Conservation (phyloP, 2,113 vertebrate genomes). For the Oostethus manadensis region DNA sequence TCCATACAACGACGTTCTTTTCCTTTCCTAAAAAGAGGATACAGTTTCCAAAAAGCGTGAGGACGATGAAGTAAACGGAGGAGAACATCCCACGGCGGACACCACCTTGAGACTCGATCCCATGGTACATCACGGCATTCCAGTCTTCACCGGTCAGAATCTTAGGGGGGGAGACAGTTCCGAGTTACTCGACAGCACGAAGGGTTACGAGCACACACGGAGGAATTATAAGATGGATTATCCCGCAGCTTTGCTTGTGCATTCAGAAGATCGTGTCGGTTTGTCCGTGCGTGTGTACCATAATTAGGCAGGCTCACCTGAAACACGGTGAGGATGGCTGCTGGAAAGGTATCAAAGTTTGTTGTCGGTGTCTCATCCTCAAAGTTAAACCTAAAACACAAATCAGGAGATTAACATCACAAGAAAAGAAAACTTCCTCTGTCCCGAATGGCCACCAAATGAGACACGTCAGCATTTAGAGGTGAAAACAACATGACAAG, state of each 20-base stretch:
- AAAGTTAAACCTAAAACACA: conserved; percentile 88
- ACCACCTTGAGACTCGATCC: conserved; percentile 91
- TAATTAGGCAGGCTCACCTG: conserved; percentile 71
- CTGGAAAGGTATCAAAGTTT: conserved; percentile 94
- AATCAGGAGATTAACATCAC: conserved; percentile 12
- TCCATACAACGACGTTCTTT: not conserved
- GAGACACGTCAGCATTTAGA: too few relatives aligned
- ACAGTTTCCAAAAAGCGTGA: conserved; percentile 98
- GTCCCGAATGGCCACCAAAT: too few relatives aligned
- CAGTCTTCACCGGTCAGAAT: conserved; percentile 97
- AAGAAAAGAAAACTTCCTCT: not conserved
- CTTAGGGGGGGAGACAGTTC: conserved; percentile 58
- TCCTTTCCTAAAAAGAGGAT: conserved; percentile 73
- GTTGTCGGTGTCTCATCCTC: conserved; percentile 89
- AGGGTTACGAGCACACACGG: conserved; percentile 34
- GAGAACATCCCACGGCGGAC: conserved; percentile 92
- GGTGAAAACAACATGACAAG: too few relatives aligned
- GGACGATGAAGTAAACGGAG: conserved; percentile 94
- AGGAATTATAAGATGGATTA: conserved; percentile 41
- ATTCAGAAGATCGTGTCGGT: not conserved
- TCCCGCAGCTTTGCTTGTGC: conserved; percentile 24
- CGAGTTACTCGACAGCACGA: conserved; percentile 30
- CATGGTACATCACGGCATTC: conserved; percentile 98
- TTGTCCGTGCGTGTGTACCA: not conserved
- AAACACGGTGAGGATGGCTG: conserved; percentile 95